Percentiles rank a stretch among this genome's conserved stretches.
Conservation (phyloP, 2,888 invertebrate genomes). For the Erebia ligea region DNA sequence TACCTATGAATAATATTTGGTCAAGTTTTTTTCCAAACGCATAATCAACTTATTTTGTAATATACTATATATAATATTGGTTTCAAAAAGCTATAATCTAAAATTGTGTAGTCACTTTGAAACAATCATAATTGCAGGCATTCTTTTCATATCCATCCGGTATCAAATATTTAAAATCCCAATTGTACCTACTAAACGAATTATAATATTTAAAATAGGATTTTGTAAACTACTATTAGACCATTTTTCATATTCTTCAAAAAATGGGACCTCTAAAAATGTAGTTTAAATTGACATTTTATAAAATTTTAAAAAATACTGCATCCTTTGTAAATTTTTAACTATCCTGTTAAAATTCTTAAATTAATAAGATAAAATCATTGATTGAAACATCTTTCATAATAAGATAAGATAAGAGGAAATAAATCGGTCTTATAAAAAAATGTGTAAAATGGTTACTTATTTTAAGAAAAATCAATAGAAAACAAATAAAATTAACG, state of each 20-base stretch:
- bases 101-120: background rate
- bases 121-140: background rate
- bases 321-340: conserved; percentile 15
- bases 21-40: background rate
- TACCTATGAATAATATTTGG: background rate
- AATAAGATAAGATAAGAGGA: conserved; percentile 16
- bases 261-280: conserved; percentile 72
- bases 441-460: background rate
- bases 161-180: conserved; percentile 3
- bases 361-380: conserved; percentile 16
- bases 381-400: conserved; percentile 11
- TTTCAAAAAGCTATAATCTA: background rate
- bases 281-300: conserved; percentile 43
- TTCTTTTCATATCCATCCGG: background rate
- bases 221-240: conserved; percentile 31
- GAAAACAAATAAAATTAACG: conserved; percentile 49
- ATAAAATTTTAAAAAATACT: conserved; percentile 22
- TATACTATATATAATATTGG: background rate
- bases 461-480: conserved; percentile 18
- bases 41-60: no score
- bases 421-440: conserved; percentile 11
- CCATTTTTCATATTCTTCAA: conserved; percentile 57
- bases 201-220: conserved; percentile 26
- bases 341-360: conserved; percentile 27
- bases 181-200: background rate